phyloP scores from a whole-genome alignment of 2,888 invertebrate genomes.

The Harpalus rubripes region DNA sequence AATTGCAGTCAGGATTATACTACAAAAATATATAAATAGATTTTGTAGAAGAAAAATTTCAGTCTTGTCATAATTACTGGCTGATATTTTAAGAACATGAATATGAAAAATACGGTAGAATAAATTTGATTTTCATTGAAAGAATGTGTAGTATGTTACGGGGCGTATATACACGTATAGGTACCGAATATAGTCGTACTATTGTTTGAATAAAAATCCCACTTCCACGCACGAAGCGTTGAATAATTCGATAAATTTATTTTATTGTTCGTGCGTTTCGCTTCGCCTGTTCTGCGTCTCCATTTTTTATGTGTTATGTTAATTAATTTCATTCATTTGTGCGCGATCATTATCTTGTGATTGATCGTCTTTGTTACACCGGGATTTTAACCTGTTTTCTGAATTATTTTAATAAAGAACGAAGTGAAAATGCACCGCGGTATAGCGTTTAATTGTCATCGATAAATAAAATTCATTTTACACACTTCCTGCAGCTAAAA shows the following conservation, averaged over 20 bases:
- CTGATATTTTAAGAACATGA: no score
- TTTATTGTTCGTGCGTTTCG: slow-evolving; percentile 67
- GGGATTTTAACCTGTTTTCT: slow-evolving; percentile 65
- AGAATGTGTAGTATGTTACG: neutral
- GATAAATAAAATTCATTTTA: slow-evolving; percentile 41
- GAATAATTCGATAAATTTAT: slow-evolving; percentile 67
- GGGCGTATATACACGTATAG: neutral
- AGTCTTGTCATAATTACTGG: no score
- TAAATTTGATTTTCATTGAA: no score
- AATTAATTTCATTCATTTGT: slow-evolving; percentile 66
- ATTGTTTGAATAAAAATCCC: slow-evolving; percentile 46
- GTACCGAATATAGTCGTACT: no score
- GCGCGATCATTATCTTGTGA: slow-evolving; percentile 65
- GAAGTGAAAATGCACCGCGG: slow-evolving; percentile 52
- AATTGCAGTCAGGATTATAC: no score
- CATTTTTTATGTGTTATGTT: slow-evolving; percentile 67
- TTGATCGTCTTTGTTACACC: slow-evolving; percentile 65
- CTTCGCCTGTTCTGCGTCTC: slow-evolving; percentile 66
- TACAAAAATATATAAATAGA: no score
- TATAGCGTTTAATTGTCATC: slow-evolving; percentile 37
- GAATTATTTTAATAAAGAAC: slow-evolving; percentile 66
- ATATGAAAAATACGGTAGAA: no score
- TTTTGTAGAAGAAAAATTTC: no score
- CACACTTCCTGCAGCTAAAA: slow-evolving; percentile 13
- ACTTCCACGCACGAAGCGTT: slow-evolving; percentile 59